A percentile compares a stretch with the other conserved stretches of the same genome.
These are phyloP conservation scores for Lepidurus arcticus DNA, from an alignment of 1,140 invertebrate species.

Conservation along the genomic window DNA sequence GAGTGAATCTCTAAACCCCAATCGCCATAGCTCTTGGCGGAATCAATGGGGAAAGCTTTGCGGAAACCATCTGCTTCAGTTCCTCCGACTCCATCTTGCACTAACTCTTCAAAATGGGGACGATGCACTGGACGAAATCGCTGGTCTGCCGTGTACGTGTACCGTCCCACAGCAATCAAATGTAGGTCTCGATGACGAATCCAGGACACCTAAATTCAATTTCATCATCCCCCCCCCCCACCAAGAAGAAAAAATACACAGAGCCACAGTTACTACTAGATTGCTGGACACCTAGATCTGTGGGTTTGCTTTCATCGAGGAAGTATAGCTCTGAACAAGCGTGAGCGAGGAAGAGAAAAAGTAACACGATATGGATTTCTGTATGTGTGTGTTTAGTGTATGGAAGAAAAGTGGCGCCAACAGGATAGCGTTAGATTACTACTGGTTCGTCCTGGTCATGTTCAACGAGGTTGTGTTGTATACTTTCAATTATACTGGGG, in stretches of 20 bases:
- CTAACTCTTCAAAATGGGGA: slow-evolving; percentile 28
- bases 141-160: slow-evolving; percentile 86
- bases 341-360: no score
- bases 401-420: no score
- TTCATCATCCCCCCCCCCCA: not conserved
- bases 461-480: not conserved
- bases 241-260: not conserved
- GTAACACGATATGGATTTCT: no score
- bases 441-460: no score
- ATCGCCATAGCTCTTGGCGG: slow-evolving; percentile 58
- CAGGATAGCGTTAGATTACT: no score
- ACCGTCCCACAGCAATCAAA: slow-evolving; percentile 77
- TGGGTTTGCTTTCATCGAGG: no score
- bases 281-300: no score
- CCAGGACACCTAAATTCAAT: slow-evolving; percentile 33
- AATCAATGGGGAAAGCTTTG: not conserved
- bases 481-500: not conserved
- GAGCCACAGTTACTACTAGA: no score
- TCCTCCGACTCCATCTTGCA: not conserved
- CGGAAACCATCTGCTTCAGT: not conserved
- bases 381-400: no score
- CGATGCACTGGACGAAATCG: slow-evolving; percentile 73
- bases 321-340: no score
- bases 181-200: slow-evolving; percentile 78
- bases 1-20: slow-evolving; percentile 86